Percentiles rank a stretch among this genome's conserved stretches.
Evolutionary conservation across 2,113 vertebrate species (phyloP).

Genomic region (Limnothrissa miodon): DNA sequence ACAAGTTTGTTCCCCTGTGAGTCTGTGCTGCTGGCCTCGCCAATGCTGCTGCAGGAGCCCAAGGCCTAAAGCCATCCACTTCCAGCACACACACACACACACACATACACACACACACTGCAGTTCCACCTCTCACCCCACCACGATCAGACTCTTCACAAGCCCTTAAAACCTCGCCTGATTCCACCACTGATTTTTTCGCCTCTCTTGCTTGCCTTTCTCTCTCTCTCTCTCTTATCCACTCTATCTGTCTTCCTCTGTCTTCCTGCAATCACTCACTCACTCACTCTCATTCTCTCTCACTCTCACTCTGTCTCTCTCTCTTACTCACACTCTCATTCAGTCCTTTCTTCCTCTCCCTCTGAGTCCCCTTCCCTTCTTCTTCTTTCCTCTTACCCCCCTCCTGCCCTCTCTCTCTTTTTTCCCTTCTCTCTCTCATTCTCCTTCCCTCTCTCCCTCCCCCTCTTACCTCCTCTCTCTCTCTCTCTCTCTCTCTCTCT

Average conservation of each 20-base stretch:
- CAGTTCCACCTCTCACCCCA: background rate
- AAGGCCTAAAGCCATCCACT: background rate
- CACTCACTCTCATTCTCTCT: background rate
- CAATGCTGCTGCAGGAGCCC: background rate
- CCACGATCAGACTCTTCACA: background rate
- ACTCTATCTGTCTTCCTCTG: background rate
- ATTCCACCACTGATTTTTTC: background rate
- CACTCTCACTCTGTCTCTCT: background rate
- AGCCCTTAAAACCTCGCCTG: background rate
- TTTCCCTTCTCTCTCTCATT: slow-evolving; percentile 30
- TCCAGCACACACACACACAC: background rate
- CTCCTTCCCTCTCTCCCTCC: slow-evolving; percentile 47
- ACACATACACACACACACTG: slow-evolving; percentile 22
- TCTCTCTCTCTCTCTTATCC: background rate
- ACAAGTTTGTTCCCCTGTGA: background rate
- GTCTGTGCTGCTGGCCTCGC: background rate
- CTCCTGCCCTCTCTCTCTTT: slow-evolving; percentile 18
- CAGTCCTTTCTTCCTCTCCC: background rate
- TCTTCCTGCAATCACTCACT: background rate
- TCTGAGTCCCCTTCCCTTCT: slow-evolving; percentile 13
- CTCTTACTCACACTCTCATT: background rate
- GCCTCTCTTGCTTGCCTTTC: background rate
- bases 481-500: slow-evolving; percentile 28
- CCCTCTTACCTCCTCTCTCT: slow-evolving; percentile 43
- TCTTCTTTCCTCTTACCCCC: background rate